Conservation (phyloP, 2,888 invertebrate species). For the Ligdia adustata region DNA sequence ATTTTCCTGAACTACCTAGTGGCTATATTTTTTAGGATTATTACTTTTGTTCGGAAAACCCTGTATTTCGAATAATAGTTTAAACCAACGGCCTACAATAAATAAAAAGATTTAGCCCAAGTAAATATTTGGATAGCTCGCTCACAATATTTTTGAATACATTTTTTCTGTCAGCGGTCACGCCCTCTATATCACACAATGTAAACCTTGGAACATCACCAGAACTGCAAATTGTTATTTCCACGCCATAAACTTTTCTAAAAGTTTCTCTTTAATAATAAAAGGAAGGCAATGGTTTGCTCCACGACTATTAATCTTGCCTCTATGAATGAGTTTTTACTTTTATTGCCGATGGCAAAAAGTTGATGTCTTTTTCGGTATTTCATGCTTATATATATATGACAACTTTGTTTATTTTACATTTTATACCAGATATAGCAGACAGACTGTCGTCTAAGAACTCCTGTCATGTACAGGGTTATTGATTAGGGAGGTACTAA, state of each 20-base stretch:
- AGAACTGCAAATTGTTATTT: constrained; percentile 79
- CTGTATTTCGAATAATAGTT: too few species aligned
- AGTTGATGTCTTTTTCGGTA: constrained; percentile 48
- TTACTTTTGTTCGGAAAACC: too few species aligned
- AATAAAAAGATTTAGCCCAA: constrained; percentile 60
- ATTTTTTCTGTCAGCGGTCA: constrained; percentile 63
- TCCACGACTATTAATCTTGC: constrained; percentile 72
- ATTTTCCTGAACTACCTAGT: too few species aligned
- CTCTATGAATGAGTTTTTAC: constrained; percentile 57
- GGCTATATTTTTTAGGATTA: too few species aligned
- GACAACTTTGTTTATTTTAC: constrained; percentile 19
- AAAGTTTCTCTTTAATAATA: constrained; percentile 55
- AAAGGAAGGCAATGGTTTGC: constrained; percentile 55
- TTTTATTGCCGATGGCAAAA: constrained; percentile 54
- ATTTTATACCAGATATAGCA: constrained; percentile 26
- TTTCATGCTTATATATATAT: constrained; percentile 39
- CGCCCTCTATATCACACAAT: constrained; percentile 72
- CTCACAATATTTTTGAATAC: constrained; percentile 68
- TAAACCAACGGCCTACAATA: constrained; percentile 20
- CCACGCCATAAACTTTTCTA: constrained; percentile 76
- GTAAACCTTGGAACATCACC: constrained; percentile 53
- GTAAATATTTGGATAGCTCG: constrained; percentile 80
- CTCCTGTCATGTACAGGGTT: too few species aligned
- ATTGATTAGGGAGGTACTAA: too few species aligned
- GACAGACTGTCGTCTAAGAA: constrained; percentile 30